Conservation (phyloP, 53 echinoderm and acorn worm genomes). For the Hippasteria phrygiana region DNA sequence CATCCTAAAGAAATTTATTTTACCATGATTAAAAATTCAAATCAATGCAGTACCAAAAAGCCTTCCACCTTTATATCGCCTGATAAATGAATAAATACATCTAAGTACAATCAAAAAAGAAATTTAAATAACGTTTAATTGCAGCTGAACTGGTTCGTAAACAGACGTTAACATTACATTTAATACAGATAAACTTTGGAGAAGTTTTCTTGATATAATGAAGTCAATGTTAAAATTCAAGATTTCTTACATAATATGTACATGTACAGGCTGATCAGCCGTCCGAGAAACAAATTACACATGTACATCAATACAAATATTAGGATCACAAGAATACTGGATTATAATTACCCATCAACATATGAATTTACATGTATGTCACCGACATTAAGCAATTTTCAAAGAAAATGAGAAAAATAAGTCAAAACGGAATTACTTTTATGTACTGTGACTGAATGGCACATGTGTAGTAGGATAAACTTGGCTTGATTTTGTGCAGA, state of each 20-base stretch:
- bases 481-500: too few species aligned
- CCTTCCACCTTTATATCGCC: not conserved
- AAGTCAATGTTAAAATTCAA: conserved; percentile 26
- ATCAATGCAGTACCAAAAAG: not conserved
- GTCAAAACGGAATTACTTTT: too few species aligned
- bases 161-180: not conserved
- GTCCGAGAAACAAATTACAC: not conserved
- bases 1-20: too few species aligned
- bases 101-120: not conserved
- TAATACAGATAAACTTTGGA: not conserved
- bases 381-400: not conserved
- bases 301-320: conserved; percentile 1
- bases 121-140: not conserved
- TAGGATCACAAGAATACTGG: not conserved
- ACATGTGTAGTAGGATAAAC: too few species aligned
- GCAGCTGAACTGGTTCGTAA: not conserved
- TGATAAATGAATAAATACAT: not conserved
- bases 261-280: not conserved
- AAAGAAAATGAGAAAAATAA: not conserved
- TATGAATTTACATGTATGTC: not conserved
- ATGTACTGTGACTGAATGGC: too few species aligned
- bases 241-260: conserved; percentile 38
- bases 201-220: not conserved
- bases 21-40: too few species aligned
- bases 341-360: not conserved